Evolutionary conservation across 37 sponge, comb jelly and placozoan species (phyloP), one percentile per base, ranked within the genome.

Genomic region (Tethya wilhelma): DNA sequence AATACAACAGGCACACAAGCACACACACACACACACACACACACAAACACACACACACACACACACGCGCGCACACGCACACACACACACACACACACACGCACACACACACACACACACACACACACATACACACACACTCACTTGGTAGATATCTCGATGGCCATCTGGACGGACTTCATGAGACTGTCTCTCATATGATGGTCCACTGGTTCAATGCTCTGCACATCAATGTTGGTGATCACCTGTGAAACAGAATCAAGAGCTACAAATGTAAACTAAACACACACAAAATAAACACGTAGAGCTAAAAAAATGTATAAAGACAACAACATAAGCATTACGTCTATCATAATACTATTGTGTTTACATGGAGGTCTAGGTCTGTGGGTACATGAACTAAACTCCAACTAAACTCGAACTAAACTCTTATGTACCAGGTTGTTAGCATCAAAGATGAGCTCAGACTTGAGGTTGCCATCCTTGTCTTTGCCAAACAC

Each of bases 81-180:
- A n/a, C n/a, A n/a, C n/a, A n/a, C n/a, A n/a, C n/a, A n/a, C n/a
- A n/a, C n/a, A n/a, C n/a, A n/a, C n/a, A n/a, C n/a, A n/a, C n/a
- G n/a, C n/a, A n/a, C n/a, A n/a, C n/a, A n/a, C n/a, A n/a, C n/a
- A n/a, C n/a, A n/a, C n/a, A 32, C 12, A 49, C 63, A 60, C 63
- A 26, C 28, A 28, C 3, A 17, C 7, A 44, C 20, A 44, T 25
- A 45, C 26, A 12, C 11, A 22, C n/a, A 2, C 4, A 59, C 84
- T 73, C 26, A 86, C 85, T 91, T 92, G 40, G 95, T 97, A 30
- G 97, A 79, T 30, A 97, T 97, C 78, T 97, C 97, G 59, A 97
- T 97, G 65, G 97, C 97, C 94, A 97, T 93, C 68, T 94, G 95
- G 22, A 97, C 97, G 28, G 93, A 92, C 81, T 97, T 97, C 72